These are phyloP conservation scores for Sarcophaga variegata DNA, from an alignment of 2,888 invertebrate species.

Conservation along the genomic window DNA sequence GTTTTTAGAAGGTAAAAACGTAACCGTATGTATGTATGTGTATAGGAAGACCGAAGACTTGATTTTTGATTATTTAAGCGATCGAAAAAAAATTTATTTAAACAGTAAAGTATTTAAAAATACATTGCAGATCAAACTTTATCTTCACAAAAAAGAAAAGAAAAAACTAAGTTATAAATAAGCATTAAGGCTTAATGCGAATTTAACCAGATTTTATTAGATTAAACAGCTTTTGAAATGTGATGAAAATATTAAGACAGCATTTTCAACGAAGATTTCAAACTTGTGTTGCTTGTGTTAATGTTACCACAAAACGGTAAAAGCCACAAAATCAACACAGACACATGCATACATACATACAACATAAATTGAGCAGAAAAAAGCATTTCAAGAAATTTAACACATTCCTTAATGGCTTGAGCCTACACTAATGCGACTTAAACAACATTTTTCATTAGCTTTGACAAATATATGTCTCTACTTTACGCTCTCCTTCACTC, in stretches of 20 bases:
- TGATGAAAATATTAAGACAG: conserved; percentile 29
- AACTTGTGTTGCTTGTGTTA: neutral
- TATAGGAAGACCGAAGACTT: too few species aligned
- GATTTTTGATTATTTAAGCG: too few species aligned
- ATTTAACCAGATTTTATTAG: too few species aligned
- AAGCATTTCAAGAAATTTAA: conserved; percentile 17
- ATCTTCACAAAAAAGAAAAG: too few species aligned
- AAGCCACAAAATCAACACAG: neutral
- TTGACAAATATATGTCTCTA: neutral
- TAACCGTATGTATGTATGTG: too few species aligned
- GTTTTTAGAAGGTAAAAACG: too few species aligned
- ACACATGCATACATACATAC: neutral
- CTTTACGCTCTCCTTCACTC: neutral
- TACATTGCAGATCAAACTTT: too few species aligned
- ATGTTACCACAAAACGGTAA: neutral
- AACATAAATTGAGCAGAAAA: neutral
- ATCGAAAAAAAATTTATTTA: too few species aligned
- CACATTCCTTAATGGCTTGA: conserved; percentile 3
- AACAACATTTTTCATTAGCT: neutral
- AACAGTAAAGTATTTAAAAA: too few species aligned
- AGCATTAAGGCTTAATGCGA: neutral
- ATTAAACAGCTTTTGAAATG: neutral
- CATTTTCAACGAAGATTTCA: neutral
- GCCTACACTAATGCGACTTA: neutral
- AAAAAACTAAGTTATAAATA: too few species aligned